Base-by-base conservation (phyloP, 2,888 invertebrate genomes). In the Papilio protenor region DNA sequence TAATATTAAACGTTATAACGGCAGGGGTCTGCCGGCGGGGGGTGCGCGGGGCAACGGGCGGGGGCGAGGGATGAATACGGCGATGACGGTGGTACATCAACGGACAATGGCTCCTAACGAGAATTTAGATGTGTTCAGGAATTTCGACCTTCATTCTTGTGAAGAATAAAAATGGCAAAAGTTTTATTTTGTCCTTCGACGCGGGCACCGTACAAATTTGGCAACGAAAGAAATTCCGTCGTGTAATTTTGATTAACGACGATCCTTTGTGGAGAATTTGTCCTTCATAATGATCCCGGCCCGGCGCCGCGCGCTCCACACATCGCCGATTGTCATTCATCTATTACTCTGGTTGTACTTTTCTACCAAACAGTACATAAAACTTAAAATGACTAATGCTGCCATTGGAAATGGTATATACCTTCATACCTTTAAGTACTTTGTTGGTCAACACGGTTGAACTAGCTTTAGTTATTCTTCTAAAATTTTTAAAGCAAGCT, bases 71-170 rank as follows among this genome's bases (percentile, higher is more conserved):
- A 70, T 74, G 70, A 70, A 74, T 74, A 70, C 77, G 70, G 57
- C 77, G 52, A 57, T 77, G 77, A 77, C 77, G 77, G 57, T 45
- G 74, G 74, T 77, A 77, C 77, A 80, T 80, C 80, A 75, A 61
- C 76, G 77, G 83, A 83, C 83, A 82, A 82, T 81, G 79, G 81
- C 78, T 77, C 64, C 81, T 83, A 83, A 83, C 83, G 83, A 83
- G 83, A 78, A 80, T 82, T 80, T 81, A 81, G 80, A 82, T 82
- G 81, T 79, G 80, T 76, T 76, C 76, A 75, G 74, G 75, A 78
- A 75, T 78, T 78, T 78, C 75, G 77, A 40, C 74, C 77, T 78
- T 74, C 71, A 59, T 75, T 75, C 74, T 70, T 71, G 52, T 40
- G 74, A 61, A 69, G 74, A 78, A 78, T 77, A 78, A 75, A 78